phyloP scores from a whole-genome alignment of 2,113 vertebrate genomes.

The Macquaria ambigua region DNA sequence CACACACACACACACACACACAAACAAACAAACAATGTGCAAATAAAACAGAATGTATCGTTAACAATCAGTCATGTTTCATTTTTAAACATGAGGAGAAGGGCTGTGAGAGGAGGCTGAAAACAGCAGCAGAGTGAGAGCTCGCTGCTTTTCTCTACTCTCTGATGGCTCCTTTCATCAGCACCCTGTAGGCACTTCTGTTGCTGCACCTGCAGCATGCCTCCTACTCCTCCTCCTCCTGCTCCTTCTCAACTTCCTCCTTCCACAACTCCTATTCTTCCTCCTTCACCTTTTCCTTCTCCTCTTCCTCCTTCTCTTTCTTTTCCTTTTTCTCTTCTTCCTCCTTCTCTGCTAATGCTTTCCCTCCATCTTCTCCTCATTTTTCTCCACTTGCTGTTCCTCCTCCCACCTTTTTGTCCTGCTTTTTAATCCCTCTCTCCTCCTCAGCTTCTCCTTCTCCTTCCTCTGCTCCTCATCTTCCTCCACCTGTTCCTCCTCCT shows the following conservation, averaged over 20 bases:
- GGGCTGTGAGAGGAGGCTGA: neutral
- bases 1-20: no score
- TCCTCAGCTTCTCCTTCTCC: neutral
- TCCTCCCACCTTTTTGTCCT: neutral
- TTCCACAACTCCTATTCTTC: neutral
- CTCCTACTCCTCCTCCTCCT: neutral
- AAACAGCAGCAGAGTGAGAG: slow-evolving; percentile 38
- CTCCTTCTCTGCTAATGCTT: neutral
- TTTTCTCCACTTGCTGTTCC: neutral
- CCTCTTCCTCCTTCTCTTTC: no score
- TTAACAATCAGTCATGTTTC: no score
- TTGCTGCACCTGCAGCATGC: slow-evolving; percentile 51
- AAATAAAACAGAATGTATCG: neutral
- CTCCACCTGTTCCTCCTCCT: no score
- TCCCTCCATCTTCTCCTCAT: neutral
- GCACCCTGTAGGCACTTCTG: slow-evolving; percentile 42
- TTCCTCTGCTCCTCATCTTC: neutral
- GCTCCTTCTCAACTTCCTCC: no score
- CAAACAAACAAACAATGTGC: no score
- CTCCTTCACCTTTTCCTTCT: neutral
- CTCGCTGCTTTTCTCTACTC: neutral
- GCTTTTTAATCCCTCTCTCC: no score
- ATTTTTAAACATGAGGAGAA: neutral
- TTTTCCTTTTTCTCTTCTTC: no score
- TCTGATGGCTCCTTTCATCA: slow-evolving; percentile 35